Evolutionary conservation across 2,888 invertebrate species (phyloP).

Genomic region (Lasioglossum calceatum): DNA sequence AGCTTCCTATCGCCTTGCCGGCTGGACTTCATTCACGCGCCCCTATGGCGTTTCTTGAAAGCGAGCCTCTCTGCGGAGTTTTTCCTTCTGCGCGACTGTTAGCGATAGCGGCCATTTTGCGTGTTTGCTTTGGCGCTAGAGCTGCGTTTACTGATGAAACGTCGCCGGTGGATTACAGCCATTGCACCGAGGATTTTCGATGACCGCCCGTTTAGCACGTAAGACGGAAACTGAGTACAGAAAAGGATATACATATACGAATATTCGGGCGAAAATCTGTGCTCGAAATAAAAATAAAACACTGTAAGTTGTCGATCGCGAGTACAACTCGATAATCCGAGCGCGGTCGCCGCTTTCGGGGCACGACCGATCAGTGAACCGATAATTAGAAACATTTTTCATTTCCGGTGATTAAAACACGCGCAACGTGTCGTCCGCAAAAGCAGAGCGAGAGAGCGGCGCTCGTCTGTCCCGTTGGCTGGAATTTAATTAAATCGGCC

Average conservation of each 20-base stretch:
- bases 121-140: slow-evolving; percentile 5
- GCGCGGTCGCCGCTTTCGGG: background rate
- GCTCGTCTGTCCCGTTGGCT: slow-evolving; percentile 3
- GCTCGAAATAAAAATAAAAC: too few species aligned
- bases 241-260: too few species aligned
- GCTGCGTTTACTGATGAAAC: slow-evolving; percentile 4
- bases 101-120: slow-evolving; percentile 2
- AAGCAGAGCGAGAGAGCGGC: background rate
- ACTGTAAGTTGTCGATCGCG: background rate
- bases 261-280: too few species aligned
- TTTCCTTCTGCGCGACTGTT: background rate
- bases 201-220: background rate
- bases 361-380: background rate
- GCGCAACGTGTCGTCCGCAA: background rate
- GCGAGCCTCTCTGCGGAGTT: background rate
- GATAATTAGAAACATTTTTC: slow-evolving; percentile 12
- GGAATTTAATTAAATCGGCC: slow-evolving; percentile 53
- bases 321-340: background rate
- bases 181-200: background rate
- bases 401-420: slow-evolving; percentile 4
- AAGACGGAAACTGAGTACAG: too few species aligned
- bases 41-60: slow-evolving; percentile 19
- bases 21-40: slow-evolving; percentile 41
- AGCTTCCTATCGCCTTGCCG: slow-evolving; percentile 57
- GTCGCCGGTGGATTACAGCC: background rate